Conservation (phyloP, 2,113 vertebrate genomes). For the Pomatostomus ruficeps region DNA sequence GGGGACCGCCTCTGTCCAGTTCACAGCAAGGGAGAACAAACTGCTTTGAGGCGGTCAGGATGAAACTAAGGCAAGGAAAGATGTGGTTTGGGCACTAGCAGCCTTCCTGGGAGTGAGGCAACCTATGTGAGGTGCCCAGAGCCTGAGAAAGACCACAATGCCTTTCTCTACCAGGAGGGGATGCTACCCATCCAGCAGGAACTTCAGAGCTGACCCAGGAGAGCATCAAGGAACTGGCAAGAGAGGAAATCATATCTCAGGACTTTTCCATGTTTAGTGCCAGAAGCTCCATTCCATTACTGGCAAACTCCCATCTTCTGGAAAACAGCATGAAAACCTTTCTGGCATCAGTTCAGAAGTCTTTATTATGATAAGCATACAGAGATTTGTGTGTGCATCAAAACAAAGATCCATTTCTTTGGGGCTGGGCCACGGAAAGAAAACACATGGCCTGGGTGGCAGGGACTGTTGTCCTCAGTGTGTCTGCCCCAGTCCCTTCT, state of each 20-base stretch:
- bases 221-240: not conserved
- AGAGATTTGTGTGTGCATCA: not conserved
- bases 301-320: not conserved
- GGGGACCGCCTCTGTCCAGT: not conserved
- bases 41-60: not conserved
- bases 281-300: not conserved
- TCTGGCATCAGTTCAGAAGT: not conserved
- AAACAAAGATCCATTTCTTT: not conserved
- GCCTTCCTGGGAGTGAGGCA: not conserved
- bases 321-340: not conserved
- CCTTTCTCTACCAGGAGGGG: not conserved
- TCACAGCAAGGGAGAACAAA: fast-evolving
- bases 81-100: not conserved
- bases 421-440: not conserved
- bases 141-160: not conserved
- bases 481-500: not conserved
- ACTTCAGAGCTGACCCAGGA: not conserved
- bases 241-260: not conserved
- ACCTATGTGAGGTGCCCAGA: not conserved
- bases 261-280: slow-evolving; percentile 24
- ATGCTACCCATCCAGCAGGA: not conserved
- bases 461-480: not conserved
- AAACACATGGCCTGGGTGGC: not conserved
- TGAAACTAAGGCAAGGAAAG: not conserved
- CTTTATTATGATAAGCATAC: slow-evolving; percentile 50